Conservation (phyloP, 2,797 vertebrate species). For the Podargus strigoides region DNA sequence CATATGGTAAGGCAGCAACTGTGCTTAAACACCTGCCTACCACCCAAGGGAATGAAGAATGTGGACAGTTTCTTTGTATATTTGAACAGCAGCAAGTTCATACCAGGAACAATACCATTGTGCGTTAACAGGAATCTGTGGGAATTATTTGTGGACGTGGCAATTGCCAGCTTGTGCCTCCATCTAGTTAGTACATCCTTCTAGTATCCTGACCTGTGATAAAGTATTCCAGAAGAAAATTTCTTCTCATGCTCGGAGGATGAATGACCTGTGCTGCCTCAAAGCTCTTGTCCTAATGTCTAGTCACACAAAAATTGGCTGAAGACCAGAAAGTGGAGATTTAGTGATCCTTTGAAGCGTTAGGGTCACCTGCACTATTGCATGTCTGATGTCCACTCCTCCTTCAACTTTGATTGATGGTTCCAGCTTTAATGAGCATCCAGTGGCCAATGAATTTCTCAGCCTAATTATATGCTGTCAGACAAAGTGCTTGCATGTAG, state of each 20-base stretch:
- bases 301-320: background rate
- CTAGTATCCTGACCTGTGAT: background rate
- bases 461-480: background rate
- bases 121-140: background rate
- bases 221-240: background rate
- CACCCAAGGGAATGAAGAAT: background rate
- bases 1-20: accelerated
- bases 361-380: background rate
- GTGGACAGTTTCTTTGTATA: background rate
- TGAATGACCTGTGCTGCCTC: background rate
- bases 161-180: background rate
- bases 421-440: background rate
- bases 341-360: background rate
- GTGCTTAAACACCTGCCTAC: background rate
- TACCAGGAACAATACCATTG: background rate
- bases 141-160: background rate
- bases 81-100: background rate
- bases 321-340: background rate
- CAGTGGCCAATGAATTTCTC: background rate
- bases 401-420: background rate
- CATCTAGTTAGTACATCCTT: background rate
- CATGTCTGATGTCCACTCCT: background rate
- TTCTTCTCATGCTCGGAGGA: accelerated
- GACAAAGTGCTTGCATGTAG: background rate
- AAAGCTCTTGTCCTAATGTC: background rate